These are phyloP conservation scores for Agrenia bidenticulata DNA, from an alignment of 2,888 invertebrate genomes.

Conservation along the genomic window DNA sequence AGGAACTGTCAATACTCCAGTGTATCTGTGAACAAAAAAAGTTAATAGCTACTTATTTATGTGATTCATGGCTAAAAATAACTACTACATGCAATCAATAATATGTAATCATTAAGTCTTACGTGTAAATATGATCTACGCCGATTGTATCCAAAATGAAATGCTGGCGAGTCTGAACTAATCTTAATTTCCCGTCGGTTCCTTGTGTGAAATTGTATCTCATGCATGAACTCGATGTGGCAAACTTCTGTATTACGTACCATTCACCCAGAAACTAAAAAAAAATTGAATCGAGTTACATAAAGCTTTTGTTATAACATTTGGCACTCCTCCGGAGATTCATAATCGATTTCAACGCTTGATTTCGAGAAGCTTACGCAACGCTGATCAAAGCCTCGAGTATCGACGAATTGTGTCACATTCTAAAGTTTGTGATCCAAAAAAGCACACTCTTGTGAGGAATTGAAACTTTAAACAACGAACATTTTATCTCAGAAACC, in stretches of 20 bases:
- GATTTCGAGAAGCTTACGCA: too few species aligned
- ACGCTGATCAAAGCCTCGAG: too few species aligned
- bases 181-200: constrained; percentile 65
- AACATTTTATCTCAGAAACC: too few species aligned
- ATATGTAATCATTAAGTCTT: constrained; percentile 11
- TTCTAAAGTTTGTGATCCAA: too few species aligned
- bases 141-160: constrained; percentile 66
- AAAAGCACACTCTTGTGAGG: too few species aligned
- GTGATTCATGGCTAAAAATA: too few species aligned
- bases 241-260: constrained; percentile 74
- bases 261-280: constrained; percentile 73
- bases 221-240: constrained; percentile 76
- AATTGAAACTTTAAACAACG: too few species aligned
- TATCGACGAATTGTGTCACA: too few species aligned
- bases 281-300: constrained; percentile 10
- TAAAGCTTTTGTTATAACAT: too few species aligned
- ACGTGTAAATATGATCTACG: constrained; percentile 73
- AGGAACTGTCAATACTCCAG: constrained; percentile 68
- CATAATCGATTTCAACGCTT: too few species aligned
- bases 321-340: too few species aligned
- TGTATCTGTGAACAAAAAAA: constrained; percentile 59
- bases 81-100: neutral
- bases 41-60: neutral
- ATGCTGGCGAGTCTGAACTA: constrained; percentile 73
- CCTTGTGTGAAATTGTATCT: constrained; percentile 71